Evolutionary conservation across 64 coral and sea anemone genomes (phyloP), one percentile per base, ranked within the genome.

Genomic region (Astreopora myriophthalma): DNA sequence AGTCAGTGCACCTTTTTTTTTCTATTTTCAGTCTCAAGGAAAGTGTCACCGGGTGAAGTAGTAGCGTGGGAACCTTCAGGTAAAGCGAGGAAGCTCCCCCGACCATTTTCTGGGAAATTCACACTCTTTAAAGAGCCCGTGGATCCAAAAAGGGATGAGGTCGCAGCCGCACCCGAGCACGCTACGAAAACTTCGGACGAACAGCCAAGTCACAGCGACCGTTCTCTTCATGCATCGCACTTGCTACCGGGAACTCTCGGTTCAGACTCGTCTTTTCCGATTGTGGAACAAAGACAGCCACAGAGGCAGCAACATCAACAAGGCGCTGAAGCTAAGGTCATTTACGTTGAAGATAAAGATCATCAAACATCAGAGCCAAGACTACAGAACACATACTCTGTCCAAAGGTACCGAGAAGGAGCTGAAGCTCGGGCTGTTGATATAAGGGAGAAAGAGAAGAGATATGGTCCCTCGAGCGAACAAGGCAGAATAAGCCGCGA

Each of bases 161-260:
- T 32, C 66, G 24, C 23, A 48, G 20, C 27, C 27, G 48, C 39
- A 28, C 9, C 36, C 55, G 52, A 48, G 14, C 61, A 34, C 24
- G 23, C 40, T n/a, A 49, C n/a, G 67, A 76, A 11, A 10, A 65
- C 13, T 69, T 44, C 30, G 37, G 73, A 93, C 39, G 58, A n/a
- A 69, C 28, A 55, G 26, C 83, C 16, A 39, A 87, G 73, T 44
- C 83, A 62, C 28, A 34, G 69, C n/a, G 86, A 86, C 64, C 91
- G 91, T 30, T 93, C 91, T 51, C 91, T 93, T 87, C 91, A 93
- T 34, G 71, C 74, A 19, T 93, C 91, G 40, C 83, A 93, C 77
- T 87, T 93, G 58, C 66, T 79, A 3, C 86, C 91, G 8, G 68
- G 83, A n/a, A 87, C 91, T 14, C 26, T 87, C 73, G 84, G 84